Conservation (phyloP, 2,797 vertebrate genomes). For the Cryptoprocta ferox region DNA sequence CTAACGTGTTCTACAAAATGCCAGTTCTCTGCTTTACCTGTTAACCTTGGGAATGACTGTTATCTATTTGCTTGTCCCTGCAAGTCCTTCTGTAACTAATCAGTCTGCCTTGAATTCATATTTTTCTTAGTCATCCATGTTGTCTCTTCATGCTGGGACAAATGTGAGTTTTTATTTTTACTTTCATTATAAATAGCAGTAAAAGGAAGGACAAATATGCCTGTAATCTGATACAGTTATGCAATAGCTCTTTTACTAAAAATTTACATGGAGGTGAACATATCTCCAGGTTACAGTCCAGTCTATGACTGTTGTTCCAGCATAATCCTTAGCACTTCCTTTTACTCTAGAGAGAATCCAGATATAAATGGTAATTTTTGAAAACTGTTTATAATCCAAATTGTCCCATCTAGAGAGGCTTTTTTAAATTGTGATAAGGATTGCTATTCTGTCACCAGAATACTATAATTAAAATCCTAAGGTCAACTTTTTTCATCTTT, state of each 20-base stretch:
- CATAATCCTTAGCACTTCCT: not conserved
- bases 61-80: not conserved
- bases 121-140: not conserved
- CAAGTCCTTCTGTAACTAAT: not conserved
- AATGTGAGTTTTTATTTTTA: not conserved
- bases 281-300: not conserved
- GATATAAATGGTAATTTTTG: not conserved
- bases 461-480: not conserved
- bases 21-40: not conserved
- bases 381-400: not conserved
- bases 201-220: not conserved
- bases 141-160: not conserved
- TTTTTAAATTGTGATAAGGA: not conserved
- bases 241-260: not conserved
- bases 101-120: not conserved
- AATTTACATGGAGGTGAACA: not conserved
- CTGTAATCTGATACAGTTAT: not conserved
- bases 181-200: not conserved
- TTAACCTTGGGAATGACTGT: not conserved
- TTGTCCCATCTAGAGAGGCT: not conserved
- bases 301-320: not conserved
- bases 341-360: not conserved
- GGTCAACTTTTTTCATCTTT: not conserved
- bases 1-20: not conserved
- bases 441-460: not conserved